Evolutionary conservation across 2,113 vertebrate species (phyloP), one percentile per base, ranked within the genome.

Genomic region (Procavia capensis): DNA sequence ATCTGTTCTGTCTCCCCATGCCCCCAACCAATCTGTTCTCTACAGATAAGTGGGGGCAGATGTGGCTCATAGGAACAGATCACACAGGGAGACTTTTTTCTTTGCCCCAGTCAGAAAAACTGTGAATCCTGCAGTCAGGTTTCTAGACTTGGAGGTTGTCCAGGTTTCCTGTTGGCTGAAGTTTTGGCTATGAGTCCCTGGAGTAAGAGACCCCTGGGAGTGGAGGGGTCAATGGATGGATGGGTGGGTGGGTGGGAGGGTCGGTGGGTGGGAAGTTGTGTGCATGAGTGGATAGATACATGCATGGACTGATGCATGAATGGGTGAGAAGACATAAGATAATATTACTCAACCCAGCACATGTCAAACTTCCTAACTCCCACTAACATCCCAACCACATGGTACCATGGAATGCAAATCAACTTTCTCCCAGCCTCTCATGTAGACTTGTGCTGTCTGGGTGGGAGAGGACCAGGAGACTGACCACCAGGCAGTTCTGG

Each of bases 101-200:
- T 29, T 57, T 75, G n/a, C 72, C 16, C 20, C 9, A 1, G 24
- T n/a, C n/a, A 2, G 31, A 8, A 83, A 31, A 3, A 8, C 41
- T 43, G 54, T 41, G 5, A 25, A 50, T 17, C 7, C 9, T 88
- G 31, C 1, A 25, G 8, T 75, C 75, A 54, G 61, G 25, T 25
- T 61, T 68, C 80, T 31, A 11, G 41, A 25, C 81, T 41, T 8
- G 41, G 20, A 0, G 34, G 22, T 31, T 3, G 5, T 47, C 64
- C 24, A 1, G 3, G 57, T 22, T 85, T 45, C 24, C 70, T 4
- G 31, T 1, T 17, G 57, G 34, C 74, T 66, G 70, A 6, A 50
- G 45, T 27, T 20, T 31, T 0, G 4, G 0, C 72, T 36, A 0
- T 0, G 22, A 68, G 36, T 59, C 6, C 0, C 45, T 34, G 2